Evolutionary conservation across 2,888 invertebrate genomes (phyloP).

Genomic region (Dendrolimus pini): DNA sequence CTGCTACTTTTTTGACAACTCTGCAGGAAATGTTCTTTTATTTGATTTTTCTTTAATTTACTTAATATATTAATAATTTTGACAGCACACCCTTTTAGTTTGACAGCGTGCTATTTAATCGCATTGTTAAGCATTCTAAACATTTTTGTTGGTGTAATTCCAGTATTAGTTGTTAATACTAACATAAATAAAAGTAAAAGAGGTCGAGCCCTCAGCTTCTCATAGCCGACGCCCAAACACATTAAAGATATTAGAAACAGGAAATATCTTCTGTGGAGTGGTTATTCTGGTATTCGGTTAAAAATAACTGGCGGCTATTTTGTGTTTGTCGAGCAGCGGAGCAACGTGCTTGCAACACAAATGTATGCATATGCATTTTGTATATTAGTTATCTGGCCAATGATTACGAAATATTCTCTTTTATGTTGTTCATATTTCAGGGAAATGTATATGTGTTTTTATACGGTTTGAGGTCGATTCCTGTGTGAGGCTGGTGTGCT

Average conservation of each 20-base stretch:
- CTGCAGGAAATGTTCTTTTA: constrained; percentile 39
- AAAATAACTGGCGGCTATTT: constrained; percentile 36
- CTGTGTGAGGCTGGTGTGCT: no score
- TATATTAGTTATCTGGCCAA: neutral
- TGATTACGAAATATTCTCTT: no score
- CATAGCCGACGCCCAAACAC: constrained; percentile 10
- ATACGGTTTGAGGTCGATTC: no score
- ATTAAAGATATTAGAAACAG: constrained; percentile 25
- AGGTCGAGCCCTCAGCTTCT: constrained; percentile 14
- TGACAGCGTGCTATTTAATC: no score
- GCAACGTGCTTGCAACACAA: constrained; percentile 8
- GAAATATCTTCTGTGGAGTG: constrained; percentile 29
- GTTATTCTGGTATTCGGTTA: constrained; percentile 34
- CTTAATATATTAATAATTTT: neutral
- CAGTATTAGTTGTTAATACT: no score
- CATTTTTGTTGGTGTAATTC: no score
- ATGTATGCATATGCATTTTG: neutral
- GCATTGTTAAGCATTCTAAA: no score
- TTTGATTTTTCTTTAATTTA: constrained; percentile 9
- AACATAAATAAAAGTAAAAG: constrained; percentile 14
- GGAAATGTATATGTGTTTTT: no score
- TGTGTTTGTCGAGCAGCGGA: constrained; percentile 21
- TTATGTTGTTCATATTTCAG: no score
- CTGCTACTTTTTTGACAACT: constrained; percentile 19
- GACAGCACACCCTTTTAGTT: no score